phyloP scores from a whole-genome alignment of 2,888 invertebrate genomes.

The Mycalesis mineus region DNA sequence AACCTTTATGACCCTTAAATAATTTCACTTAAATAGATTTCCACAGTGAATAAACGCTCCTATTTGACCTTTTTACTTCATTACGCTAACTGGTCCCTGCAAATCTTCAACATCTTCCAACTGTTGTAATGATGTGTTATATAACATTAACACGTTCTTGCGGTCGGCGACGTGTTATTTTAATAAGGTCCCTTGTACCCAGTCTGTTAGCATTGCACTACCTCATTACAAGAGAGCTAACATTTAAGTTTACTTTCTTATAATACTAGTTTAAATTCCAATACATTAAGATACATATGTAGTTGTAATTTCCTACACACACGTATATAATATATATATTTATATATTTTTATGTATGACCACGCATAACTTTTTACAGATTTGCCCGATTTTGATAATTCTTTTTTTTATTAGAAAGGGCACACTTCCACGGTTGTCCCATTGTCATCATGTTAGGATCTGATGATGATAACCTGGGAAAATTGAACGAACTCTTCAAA shows the following conservation, averaged over 20 bases:
- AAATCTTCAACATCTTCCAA: slow-evolving; percentile 8
- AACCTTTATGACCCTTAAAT: too few relatives aligned
- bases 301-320: too few relatives aligned
- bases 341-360: too few relatives aligned
- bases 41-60: background rate
- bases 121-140: slow-evolving; percentile 12
- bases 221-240: slow-evolving; percentile 14
- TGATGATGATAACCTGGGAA: too few relatives aligned
- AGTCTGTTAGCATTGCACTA: background rate
- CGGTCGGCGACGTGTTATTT: slow-evolving; percentile 8
- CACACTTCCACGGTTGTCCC: too few relatives aligned
- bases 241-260: slow-evolving; percentile 11
- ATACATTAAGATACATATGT: background rate
- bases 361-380: too few relatives aligned
- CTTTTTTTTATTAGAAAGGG: too few relatives aligned
- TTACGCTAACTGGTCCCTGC: slow-evolving; percentile 6
- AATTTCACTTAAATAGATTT: too few relatives aligned
- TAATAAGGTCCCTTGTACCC: slow-evolving; percentile 6
- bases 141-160: slow-evolving; percentile 12
- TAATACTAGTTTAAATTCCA: slow-evolving; percentile 4
- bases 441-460: too few relatives aligned
- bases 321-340: too few relatives aligned
- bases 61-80: slow-evolving; percentile 10
- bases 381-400: too few relatives aligned
- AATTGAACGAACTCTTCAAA: too few relatives aligned